A percentile compares a stretch with the other conserved stretches of the same genome.
These are phyloP conservation scores for Takifugu ocellatus DNA, from an alignment of 2,797 vertebrate species.

Conservation along the genomic window DNA sequence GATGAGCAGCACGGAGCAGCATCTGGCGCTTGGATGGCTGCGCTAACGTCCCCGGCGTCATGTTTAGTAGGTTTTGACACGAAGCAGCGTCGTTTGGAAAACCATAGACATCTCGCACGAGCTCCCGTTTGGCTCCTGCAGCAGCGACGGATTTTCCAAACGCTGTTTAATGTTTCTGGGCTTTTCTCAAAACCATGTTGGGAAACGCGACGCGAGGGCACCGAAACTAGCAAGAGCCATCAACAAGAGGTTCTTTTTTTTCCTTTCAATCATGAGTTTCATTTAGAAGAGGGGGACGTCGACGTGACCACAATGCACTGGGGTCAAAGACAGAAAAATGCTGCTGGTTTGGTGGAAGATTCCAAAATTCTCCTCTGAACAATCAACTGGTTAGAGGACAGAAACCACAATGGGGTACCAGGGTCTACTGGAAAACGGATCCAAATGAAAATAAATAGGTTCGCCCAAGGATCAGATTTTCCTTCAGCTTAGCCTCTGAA, in stretches of 20 bases:
- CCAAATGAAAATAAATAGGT: slow-evolving; percentile 56
- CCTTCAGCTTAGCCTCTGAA: slow-evolving; percentile 19
- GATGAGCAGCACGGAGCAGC: slow-evolving; percentile 34
- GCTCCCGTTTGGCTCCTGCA: slow-evolving; percentile 28
- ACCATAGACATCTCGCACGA: slow-evolving; percentile 25
- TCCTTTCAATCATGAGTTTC: slow-evolving; percentile 67
- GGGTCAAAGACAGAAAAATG: slow-evolving; percentile 65
- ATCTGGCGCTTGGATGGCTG: slow-evolving; percentile 41
- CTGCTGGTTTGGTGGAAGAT: slow-evolving; percentile 56
- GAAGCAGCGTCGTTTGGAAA: slow-evolving; percentile 23
- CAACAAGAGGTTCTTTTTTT: slow-evolving; percentile 57
- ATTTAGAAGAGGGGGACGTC: slow-evolving; percentile 48
- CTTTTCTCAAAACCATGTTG: slow-evolving; percentile 52
- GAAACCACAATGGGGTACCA: slow-evolving; percentile 56
- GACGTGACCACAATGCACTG: slow-evolving; percentile 52
- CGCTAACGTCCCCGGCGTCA: slow-evolving; percentile 27
- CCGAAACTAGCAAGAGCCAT: slow-evolving; percentile 33
- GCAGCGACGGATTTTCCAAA: slow-evolving; percentile 33
- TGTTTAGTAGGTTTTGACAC: slow-evolving; percentile 32
- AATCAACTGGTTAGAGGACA: slow-evolving; percentile 58
- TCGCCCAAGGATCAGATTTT: slow-evolving; percentile 21
- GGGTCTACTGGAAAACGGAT: slow-evolving; percentile 53
- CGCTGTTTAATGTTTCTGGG: slow-evolving; percentile 41
- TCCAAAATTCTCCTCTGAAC: slow-evolving; percentile 41
- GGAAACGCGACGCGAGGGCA: slow-evolving; percentile 30